A percentile compares a stretch with the other conserved stretches of the same genome.
These are phyloP conservation scores for Catostylus mosaicus DNA, from an alignment of 30 jellyfish, hydroid and myxozoan genomes.

Conservation along the genomic window DNA sequence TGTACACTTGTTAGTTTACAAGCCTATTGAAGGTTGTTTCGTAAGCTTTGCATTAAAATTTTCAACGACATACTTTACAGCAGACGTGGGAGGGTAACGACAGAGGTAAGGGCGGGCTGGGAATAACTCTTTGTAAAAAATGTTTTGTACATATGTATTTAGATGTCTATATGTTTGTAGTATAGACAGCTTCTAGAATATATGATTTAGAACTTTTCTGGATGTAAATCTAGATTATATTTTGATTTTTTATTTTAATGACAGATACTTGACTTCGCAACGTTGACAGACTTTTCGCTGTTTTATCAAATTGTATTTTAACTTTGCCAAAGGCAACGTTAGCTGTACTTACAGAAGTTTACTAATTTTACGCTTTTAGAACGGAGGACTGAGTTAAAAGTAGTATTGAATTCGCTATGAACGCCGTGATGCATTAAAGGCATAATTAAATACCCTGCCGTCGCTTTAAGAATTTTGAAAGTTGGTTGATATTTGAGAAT, in stretches of 20 bases:
- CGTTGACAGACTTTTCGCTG: neutral
- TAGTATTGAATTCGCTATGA: neutral
- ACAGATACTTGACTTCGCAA: neutral
- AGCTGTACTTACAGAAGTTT: neutral
- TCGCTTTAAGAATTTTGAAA: neutral
- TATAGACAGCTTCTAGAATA: constrained; percentile 50
- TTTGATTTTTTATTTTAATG: neutral
- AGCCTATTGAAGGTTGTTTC: neutral
- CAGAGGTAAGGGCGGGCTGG: neutral
- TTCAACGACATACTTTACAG: neutral
- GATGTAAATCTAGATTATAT: neutral
- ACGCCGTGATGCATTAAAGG: too few relatives aligned
- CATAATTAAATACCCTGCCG: neutral
- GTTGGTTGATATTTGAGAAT: neutral
- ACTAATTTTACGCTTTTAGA: neutral
- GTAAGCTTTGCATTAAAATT: neutral
- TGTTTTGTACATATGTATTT: constrained; percentile 58
- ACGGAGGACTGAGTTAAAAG: neutral
- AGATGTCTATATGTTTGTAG: constrained; percentile 55
- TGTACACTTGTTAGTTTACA: neutral
- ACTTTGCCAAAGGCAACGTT: neutral
- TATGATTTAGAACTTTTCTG: constrained; percentile 18
- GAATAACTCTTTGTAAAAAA: constrained; percentile 41
- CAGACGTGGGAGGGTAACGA: constrained; percentile 31
- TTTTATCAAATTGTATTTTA: neutral